A percentile compares a stretch with the other conserved stretches of the same genome.
Evolutionary conservation across 2,797 vertebrate species (phyloP).

Genomic region (Melanotaenia parkinsoni): DNA sequence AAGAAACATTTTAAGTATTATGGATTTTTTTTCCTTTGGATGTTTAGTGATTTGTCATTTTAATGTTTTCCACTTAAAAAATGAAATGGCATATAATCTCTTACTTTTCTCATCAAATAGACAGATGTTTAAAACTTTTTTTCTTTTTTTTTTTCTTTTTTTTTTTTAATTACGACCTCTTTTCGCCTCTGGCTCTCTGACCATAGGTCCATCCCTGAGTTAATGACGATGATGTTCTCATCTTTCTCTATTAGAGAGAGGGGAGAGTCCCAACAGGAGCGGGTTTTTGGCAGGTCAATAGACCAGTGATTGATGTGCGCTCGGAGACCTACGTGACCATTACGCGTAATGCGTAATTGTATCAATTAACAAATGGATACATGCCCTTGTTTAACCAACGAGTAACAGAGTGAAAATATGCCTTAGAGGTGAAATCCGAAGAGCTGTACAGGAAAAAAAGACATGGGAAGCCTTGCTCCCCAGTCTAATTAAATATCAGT

Average conservation of each 20-base stretch:
- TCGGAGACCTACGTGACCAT: conserved; percentile 86
- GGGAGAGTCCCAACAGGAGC: conserved; percentile 74
- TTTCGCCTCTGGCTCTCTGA: conserved; percentile 65
- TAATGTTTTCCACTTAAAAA: background rate
- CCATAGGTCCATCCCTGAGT: conserved; percentile 77
- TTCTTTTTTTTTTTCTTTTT: background rate
- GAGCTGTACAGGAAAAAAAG: conserved; percentile 64
- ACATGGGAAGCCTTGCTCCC: conserved; percentile 73
- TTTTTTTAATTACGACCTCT: conserved; percentile 49
- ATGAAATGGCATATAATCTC: background rate
- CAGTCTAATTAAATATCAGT: conserved; percentile 82
- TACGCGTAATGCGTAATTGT: conserved; percentile 88
- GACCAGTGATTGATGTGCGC: conserved; percentile 87
- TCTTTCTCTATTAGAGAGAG: conserved; percentile 79
- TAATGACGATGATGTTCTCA: conserved; percentile 81
- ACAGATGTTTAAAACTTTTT: conserved; percentile 1
- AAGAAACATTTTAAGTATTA: background rate
- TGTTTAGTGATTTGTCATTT: conserved; percentile 5
- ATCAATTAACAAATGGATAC: conserved; percentile 92
- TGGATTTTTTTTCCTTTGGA: background rate
- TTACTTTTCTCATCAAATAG: background rate
- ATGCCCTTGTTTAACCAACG: conserved; percentile 87
- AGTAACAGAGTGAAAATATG: conserved; percentile 81
- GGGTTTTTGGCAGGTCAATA: conserved; percentile 85
- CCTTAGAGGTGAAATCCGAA: conserved; percentile 82